Conservation (phyloP, 2,797 vertebrate species). For the Mormyrops attenuatus region DNA sequence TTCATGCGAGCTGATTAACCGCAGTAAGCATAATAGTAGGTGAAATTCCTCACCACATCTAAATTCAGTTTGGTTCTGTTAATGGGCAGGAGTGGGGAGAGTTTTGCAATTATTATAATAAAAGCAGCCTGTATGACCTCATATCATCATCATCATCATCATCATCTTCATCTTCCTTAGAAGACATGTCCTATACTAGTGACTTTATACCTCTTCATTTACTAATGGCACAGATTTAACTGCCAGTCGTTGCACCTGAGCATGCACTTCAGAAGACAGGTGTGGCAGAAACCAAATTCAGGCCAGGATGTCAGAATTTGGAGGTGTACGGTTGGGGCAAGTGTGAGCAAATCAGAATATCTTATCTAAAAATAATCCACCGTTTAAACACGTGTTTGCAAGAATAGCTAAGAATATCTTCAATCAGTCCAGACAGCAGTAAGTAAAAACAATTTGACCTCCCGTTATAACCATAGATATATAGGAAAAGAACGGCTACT, state of each 20-base stretch:
- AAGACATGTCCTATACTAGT: background rate
- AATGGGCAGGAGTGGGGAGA: background rate
- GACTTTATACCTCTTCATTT: background rate
- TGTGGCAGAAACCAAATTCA: background rate
- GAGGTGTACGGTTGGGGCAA: background rate
- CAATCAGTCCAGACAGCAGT: background rate
- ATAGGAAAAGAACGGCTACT: background rate
- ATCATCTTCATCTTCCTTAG: background rate
- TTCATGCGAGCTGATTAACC: background rate
- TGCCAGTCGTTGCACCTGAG: background rate
- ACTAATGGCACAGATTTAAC: background rate
- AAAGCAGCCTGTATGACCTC: background rate
- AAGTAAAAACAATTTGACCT: background rate
- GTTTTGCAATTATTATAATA: background rate
- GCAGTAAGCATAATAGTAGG: background rate
- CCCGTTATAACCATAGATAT: background rate
- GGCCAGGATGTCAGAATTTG: background rate
- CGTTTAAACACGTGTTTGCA: background rate
- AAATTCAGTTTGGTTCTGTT: background rate
- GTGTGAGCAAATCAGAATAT: background rate
- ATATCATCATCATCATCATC: background rate
- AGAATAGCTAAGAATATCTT: background rate
- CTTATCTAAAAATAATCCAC: background rate
- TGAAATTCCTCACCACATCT: background rate
- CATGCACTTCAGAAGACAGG: background rate